A percentile compares a stretch with the other conserved stretches of the same genome.
Evolutionary conservation across 2,888 invertebrate genomes (phyloP).

Genomic region (Scrobipalpa atriplicella): DNA sequence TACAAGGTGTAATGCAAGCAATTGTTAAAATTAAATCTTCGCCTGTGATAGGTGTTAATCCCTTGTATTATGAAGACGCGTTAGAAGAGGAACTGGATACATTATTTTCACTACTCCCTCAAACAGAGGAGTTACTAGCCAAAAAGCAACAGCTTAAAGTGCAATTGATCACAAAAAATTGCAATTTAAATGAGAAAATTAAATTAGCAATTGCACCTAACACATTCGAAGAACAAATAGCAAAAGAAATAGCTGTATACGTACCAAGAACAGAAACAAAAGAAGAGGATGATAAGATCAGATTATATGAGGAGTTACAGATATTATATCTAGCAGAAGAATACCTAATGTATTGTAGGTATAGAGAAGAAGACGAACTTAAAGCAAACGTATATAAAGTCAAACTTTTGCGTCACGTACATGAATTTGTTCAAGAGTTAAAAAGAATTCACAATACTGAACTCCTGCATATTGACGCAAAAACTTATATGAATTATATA

Average conservation of each 20-base stretch:
- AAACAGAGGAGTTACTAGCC: slow-evolving; percentile 48
- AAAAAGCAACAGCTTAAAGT: slow-evolving; percentile 52
- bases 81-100: slow-evolving; percentile 65
- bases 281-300: slow-evolving; percentile 36
- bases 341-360: slow-evolving; percentile 53
- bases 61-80: slow-evolving; percentile 57
- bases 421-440: slow-evolving; percentile 48
- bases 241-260: slow-evolving; percentile 48
- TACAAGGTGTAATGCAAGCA: slow-evolving; percentile 58
- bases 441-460: slow-evolving; percentile 48
- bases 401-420: slow-evolving; percentile 49
- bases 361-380: slow-evolving; percentile 50
- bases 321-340: slow-evolving; percentile 55
- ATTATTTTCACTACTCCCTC: slow-evolving; percentile 54
- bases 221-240: slow-evolving; percentile 54
- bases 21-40: slow-evolving; percentile 57
- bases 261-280: slow-evolving; percentile 41
- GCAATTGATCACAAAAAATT: slow-evolving; percentile 55
- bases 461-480: slow-evolving; percentile 43
- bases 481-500: slow-evolving; percentile 48
- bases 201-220: slow-evolving; percentile 39
- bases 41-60: slow-evolving; percentile 48
- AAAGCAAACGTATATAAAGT: slow-evolving; percentile 55
- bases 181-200: slow-evolving; percentile 47
- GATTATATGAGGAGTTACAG: slow-evolving; percentile 50